A percentile compares a stretch with the other conserved stretches of the same genome.
phyloP scores from a whole-genome alignment of 2,797 vertebrate genomes.

The Syngnathus rostellatus region DNA sequence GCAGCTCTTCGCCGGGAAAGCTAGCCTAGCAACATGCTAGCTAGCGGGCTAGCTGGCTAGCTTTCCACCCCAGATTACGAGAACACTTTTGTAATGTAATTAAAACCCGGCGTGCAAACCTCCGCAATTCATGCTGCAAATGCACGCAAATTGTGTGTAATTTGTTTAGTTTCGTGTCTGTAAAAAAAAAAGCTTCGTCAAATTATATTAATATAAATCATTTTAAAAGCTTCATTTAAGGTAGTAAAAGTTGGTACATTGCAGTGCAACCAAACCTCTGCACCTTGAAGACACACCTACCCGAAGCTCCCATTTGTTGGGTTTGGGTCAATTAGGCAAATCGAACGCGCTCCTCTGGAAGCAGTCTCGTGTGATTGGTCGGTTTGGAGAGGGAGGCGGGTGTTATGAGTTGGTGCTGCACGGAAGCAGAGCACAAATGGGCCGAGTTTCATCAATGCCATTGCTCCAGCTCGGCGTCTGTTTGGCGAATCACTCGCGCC shows the following conservation, averaged over 20 bases:
- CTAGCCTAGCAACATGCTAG: constrained; percentile 58
- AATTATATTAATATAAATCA: neutral
- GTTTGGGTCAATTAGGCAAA: constrained; percentile 30
- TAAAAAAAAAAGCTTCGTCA: constrained; percentile 18
- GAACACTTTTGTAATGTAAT: constrained; percentile 38
- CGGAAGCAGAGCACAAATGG: neutral
- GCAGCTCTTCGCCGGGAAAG: constrained; percentile 19
- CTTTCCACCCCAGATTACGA: constrained; percentile 38
- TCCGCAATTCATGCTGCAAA: neutral
- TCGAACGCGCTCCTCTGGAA: neutral
- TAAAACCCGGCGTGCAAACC: constrained; percentile 2
- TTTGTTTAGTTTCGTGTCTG: constrained; percentile 2
- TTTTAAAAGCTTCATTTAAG: constrained; percentile 11
- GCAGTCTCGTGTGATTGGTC: constrained; percentile 33
- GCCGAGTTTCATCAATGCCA: constrained; percentile 2
- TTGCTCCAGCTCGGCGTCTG: constrained; percentile 38
- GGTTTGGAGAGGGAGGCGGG: constrained; percentile 3
- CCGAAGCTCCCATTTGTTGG: constrained; percentile 36
- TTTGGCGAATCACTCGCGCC: constrained; percentile 16
- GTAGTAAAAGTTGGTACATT: constrained; percentile 60
- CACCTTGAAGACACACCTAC: constrained; percentile 31
- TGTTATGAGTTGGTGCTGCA: constrained; percentile 1
- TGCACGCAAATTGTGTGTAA: neutral
- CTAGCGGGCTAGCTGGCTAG: constrained; percentile 19
- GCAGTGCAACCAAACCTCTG: constrained; percentile 51